Conservation (phyloP, 2,113 vertebrate species). For the Ranitomeya variabilis region DNA sequence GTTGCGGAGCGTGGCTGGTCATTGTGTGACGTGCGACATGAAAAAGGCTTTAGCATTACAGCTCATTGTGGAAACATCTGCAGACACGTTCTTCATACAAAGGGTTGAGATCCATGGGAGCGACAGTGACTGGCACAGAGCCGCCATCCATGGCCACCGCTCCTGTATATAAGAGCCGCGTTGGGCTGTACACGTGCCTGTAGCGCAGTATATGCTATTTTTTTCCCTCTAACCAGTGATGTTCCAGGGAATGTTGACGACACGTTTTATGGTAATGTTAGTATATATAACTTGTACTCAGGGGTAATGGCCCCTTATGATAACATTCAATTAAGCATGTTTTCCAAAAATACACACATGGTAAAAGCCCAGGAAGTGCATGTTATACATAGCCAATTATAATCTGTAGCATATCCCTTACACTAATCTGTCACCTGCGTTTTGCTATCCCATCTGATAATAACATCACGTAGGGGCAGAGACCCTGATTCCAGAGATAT, state of each 20-base stretch:
- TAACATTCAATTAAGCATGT: neutral
- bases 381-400: neutral
- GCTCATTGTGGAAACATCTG: neutral
- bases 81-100: neutral
- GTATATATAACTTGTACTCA: neutral
- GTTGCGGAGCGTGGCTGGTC: neutral
- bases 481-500: no score
- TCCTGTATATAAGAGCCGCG: no score
- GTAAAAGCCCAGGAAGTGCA: neutral
- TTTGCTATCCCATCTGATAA: no score
- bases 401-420: no score
- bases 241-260: neutral
- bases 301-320: constrained; percentile 6
- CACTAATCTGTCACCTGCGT: no score
- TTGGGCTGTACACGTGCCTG: neutral
- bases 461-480: no score
- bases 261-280: neutral
- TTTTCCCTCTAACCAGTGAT: neutral
- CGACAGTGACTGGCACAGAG: neutral
- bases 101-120: neutral
- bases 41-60: neutral
- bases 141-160: no score
- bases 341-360: constrained; percentile 1
- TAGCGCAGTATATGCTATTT: neutral
- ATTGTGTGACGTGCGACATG: neutral